Evolutionary conservation across 2,113 vertebrate species (phyloP).

Genomic region (Prochilodus magdalenae): DNA sequence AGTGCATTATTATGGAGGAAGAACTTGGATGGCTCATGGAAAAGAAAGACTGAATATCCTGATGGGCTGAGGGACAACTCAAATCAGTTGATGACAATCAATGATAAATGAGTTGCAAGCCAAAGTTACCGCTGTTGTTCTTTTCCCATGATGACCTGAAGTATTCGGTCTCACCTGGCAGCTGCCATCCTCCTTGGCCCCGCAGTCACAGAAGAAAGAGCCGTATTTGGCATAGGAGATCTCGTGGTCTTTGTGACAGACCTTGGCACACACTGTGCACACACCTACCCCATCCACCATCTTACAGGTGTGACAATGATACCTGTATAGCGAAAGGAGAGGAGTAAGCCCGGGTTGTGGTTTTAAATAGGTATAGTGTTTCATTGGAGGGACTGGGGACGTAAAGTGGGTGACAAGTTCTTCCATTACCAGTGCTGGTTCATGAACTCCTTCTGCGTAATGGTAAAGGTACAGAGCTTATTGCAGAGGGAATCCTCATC

Average conservation of each 20-base stretch:
- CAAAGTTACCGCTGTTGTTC: conserved; percentile 85
- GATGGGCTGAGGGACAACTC: conserved; percentile 59
- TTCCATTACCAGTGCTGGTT: conserved; percentile 96
- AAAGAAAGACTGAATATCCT: conserved; percentile 41
- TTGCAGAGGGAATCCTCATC: conserved; percentile 99
- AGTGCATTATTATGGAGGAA: background rate
- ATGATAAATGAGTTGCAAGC: conserved; percentile 81
- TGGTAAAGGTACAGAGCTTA: conserved; percentile 98
- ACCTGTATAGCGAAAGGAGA: conserved; percentile 78
- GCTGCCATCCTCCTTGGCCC: conserved; percentile 98
- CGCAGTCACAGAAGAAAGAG: conserved; percentile 99
- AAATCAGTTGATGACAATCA: conserved; percentile 74
- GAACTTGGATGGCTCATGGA: conserved; percentile 34
- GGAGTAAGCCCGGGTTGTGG: conserved; percentile 28
- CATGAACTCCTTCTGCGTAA: conserved; percentile 99
- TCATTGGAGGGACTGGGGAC: conserved; percentile 55
- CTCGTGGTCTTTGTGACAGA: conserved; percentile 99
- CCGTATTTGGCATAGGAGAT: conserved; percentile 99
- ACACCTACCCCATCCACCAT: conserved; percentile 99
- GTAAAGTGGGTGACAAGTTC: conserved; percentile 18
- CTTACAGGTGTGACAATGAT: conserved; percentile 99
- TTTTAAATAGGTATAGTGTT: conserved; percentile 4
- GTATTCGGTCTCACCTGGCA: conserved; percentile 93
- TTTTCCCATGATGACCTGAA: conserved; percentile 82
- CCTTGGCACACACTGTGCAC: conserved; percentile 98